Base-by-base conservation (phyloP, 2,113 vertebrate species). In the Periophthalmodon schlosseri region DNA sequence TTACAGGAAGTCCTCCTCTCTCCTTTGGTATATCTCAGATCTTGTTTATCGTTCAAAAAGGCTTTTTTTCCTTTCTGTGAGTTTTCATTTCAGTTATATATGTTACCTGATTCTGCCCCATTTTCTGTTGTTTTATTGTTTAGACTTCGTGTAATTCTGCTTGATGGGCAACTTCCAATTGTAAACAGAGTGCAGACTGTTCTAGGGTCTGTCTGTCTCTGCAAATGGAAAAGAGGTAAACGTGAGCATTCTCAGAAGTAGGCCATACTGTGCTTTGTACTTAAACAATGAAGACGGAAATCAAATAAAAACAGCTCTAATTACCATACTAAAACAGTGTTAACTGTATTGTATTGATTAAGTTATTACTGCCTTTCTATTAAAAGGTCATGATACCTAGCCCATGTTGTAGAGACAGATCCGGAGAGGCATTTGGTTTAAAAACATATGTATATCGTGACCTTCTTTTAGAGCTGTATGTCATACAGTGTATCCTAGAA, bases 1-100 rank as follows among this genome's bases (percentile, higher is more conserved):
- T 80, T 87, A 85, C 87, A 90, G 91, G 89, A 91, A 90, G 68
- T 71, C 1, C 61, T 87, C 46, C 65, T 65, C 63, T 46, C 79
- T 82, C 67, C 44, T 65, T 0, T 5, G 14, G 28, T 72, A 34
- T 66, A 79, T 84, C 67, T 81, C 73, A 16, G 2, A 73, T 88
- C 72, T 79, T 36, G 36, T 68, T 75, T 70, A 67, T 84, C 70
- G 80, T 47, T 80, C 28, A 65, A 9, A 58, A 2, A 15, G 60
- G 5, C 58, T 54, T 66, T 56, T 28, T 12, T 76, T 57, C 67
- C 73, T 63, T 67, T 44, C 66, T 86, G 66, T 74, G 63, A 11
- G 34, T 20, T n/a, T 39, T n/a, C 8, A 5, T 65, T 65, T 16
- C 57, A 60, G 34, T 39, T 13, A 5, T 11, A n/a, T 36, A n/a